Evolutionary conservation across 2,888 invertebrate species (phyloP), one percentile per base, ranked within the genome.

Genomic region (Seladonia tumulorum): DNA sequence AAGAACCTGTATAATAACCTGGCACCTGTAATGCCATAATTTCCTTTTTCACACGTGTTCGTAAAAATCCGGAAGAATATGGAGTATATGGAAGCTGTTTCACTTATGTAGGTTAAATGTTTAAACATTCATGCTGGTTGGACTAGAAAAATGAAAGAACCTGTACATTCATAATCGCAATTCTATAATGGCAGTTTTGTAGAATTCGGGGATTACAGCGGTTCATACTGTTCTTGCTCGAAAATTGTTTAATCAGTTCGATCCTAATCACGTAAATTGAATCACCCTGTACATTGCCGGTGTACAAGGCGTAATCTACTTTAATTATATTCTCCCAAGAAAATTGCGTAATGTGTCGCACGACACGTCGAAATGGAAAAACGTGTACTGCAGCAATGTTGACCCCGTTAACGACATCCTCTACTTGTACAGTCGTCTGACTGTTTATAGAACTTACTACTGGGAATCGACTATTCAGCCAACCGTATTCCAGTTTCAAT

Each of bases 371-470:
- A 25, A 29, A 72, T 29, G 45, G 42, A 47, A 29, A 72, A 47
- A 45, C 42, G n/a, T 47, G 47, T 45, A 72, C 18, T 12, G 22
- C 68, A 39, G 71, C 16, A 42, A 47, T 45, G 47, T 25, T 47
- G 47, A 72, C 45, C 72, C 25, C 29, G 49, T 49, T 49, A 35
- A 29, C 18, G 35, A 14, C 12, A 29, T 16, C 29, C 47, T 25
- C 18, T 72, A 22, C 16, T 63, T 45, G 29, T 18, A 29, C 22
- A 2, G 5, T 12, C 35, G 76, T 45, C 68, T 47, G 81, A 81
- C 76, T 76, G 76, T 16, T 70, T 45, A 29, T 35, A 25, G 45
- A 25, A 8, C 29, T 16, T 70, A 47, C 57, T 70, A 81, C 70
- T 81, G 45, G 18, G 53, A 81, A 35, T 22, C 53, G 39, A 49